Evolutionary conservation across 2,888 invertebrate genomes (phyloP).

Genomic region (Volucella inflata): DNA sequence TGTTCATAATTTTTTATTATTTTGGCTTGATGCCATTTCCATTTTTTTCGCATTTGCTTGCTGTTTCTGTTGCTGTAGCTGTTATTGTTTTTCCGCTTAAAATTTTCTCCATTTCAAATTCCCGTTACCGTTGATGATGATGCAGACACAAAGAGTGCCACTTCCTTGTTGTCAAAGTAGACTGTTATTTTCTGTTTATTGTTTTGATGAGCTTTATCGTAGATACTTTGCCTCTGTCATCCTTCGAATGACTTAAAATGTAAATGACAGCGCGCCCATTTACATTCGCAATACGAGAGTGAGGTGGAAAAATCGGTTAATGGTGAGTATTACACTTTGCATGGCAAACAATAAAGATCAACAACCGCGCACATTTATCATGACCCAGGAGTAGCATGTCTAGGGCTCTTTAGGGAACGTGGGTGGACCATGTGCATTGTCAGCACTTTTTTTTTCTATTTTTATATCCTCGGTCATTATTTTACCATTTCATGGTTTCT

Average conservation of each 20-base stretch:
- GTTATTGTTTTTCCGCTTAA: no score
- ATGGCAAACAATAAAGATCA: slow-evolving; percentile 29
- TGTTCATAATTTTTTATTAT: slow-evolving; percentile 2
- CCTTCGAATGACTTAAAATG: slow-evolving; percentile 1
- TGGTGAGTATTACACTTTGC: slow-evolving; percentile 6
- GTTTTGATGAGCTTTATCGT: slow-evolving; percentile 3
- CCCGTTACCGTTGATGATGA: not conserved
- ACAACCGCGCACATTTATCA: slow-evolving; percentile 28
- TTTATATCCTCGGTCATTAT: slow-evolving; percentile 2
- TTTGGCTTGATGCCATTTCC: slow-evolving; percentile 7
- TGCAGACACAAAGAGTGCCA: not conserved
- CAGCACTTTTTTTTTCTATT: slow-evolving; percentile 3
- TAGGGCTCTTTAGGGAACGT: slow-evolving; percentile 4
- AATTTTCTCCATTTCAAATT: not conserved
- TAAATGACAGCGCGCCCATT: slow-evolving; percentile 5
- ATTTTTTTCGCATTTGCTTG: not conserved
- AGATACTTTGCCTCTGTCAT: not conserved
- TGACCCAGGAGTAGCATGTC: not conserved
- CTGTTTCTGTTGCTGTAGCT: not conserved
- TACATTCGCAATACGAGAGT: not conserved
- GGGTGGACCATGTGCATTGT: slow-evolving; percentile 1
- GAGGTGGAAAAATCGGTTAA: slow-evolving; percentile 8
- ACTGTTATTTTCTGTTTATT: slow-evolving; percentile 1
- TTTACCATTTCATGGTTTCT: not conserved
- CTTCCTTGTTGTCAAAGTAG: slow-evolving; percentile 15